Evolutionary conservation across 1,140 invertebrate genomes (phyloP), one percentile per base, ranked within the genome.

Genomic region (Andrena cerasifolii): DNA sequence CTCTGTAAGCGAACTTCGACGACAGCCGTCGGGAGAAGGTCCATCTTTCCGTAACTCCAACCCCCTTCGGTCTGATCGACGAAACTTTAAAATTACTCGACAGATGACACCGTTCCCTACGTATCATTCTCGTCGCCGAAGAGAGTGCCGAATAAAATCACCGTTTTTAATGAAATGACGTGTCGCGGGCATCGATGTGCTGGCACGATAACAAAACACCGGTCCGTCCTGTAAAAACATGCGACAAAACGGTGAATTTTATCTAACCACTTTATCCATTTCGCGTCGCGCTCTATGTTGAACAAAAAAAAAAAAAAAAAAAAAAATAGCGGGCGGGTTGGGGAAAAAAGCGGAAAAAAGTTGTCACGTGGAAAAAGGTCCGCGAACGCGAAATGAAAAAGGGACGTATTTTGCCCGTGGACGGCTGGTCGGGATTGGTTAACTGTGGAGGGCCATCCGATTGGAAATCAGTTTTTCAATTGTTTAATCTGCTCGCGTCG

Each of bases 401-500:
- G 10, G 43, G 45, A 67, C 56, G 54, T n/a, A 74, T 12, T 40
- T 10, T 7, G 2, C 2, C 2, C 12, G 61, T 6, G 14, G 51
- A 58, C n/a, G 40, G 33, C 24, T 40, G 33, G 6, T 14, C 6
- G 26, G 51, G 43, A 40, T 67, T 21, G 36, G 40, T 33, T 28
- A n/a, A 40, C 12, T 14, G 26, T 3, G 7, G 40, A 8, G 6
- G 56, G 18, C 33, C 40, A 16, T 63, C 14, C 72, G 36, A 47
- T 43, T 66, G 31, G 59, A 66, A 71, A 53, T 43, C 66, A 54
- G 28, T 78, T 83, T 82, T 71, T 61, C 40, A 45, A 81, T 82
- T 77, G 72, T 82, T 78, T 78, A 82, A 83, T 82, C 65, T 59
- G 72, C 65, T 73, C 54, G 18, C 24, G 47, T 45, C 49, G 31